Evolutionary conservation across 53 echinoderm and acorn worm genomes (phyloP), one percentile per base, ranked within the genome.

Genomic region (Temnopleurus reevesii): DNA sequence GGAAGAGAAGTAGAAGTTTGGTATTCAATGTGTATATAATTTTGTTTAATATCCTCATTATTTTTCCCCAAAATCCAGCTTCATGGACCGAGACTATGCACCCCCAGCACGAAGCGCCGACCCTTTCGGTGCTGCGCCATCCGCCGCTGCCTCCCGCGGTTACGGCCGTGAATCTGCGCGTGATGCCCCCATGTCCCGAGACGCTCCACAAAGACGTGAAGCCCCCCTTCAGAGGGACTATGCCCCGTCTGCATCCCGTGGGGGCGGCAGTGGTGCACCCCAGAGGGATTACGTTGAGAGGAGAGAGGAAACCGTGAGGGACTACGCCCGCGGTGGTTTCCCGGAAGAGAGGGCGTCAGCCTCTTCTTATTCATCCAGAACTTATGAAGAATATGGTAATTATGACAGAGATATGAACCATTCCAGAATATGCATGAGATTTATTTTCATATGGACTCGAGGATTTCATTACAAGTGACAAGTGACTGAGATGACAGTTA

Each of bases 211-310:
- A 4, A 55, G 83, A 9, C 83, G 83, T 19, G 83, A 56, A 30
- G 2, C 45, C 28, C 45, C 27, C 2, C 44, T 60, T 1, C 4
- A 24, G 2, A 41, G 85, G 33, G 85, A 85, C 59, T 85, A 59
- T 12, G 83, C 83, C 83, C 83, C 83, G 9, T 21, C 47, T 15
- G 79, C 15, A 0, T n/a, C n/a, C n/a, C 38, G 71, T 43, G 18
- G 33, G 1, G n/a, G n/a, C n/a, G n/a, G n/a, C n/a, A n/a, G n/a
- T n/a, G 8, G 31, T 8, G 71, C 71, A 9, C 30, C 81, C 60
- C 59, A 21, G 36, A 59, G 85, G 85, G 85, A 85, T 26, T 85
- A 85, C 27, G 85, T 43, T 24, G 85, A 85, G 28, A 38, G 85
- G 26, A 56, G 85, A 2, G 85, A 85, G 24, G 85, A 85, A 45